These are phyloP conservation scores for Zoanthus sansibaricus DNA, from an alignment of 92 coral and sea anemone genomes.

Conservation along the genomic window DNA sequence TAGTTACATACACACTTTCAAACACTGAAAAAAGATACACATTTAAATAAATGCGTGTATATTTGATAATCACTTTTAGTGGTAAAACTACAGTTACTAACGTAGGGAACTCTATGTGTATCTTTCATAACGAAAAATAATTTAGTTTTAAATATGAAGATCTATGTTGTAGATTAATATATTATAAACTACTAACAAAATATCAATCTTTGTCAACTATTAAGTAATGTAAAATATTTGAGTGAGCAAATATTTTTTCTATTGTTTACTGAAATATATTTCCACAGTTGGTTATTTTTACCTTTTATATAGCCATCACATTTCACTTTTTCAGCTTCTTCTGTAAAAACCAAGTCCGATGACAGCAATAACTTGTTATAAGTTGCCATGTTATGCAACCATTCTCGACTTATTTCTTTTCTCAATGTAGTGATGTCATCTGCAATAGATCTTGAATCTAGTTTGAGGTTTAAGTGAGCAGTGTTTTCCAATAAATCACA, in stretches of 20 bases:
- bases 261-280: background rate
- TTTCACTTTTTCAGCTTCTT: constrained; percentile 33
- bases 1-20: background rate
- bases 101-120: background rate
- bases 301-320: constrained; percentile 39
- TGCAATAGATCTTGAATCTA: background rate
- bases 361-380: constrained; percentile 34
- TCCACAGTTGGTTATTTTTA: background rate
- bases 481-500: background rate
- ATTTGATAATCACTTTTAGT: too few relatives aligned
- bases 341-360: constrained; percentile 44
- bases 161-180: too few relatives aligned
- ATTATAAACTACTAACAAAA: background rate
- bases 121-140: background rate
- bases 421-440: constrained; percentile 21
- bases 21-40: background rate
- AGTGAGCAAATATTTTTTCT: background rate
- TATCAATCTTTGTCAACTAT: background rate
- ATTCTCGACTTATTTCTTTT: constrained; percentile 26
- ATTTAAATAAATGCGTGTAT: background rate
- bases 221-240: background rate
- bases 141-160: too few relatives aligned
- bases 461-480: background rate
- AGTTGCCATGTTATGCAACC: constrained; percentile 22
- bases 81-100: background rate